These are phyloP conservation scores for Eurois occulta DNA, from an alignment of 2,888 invertebrate species.

Conservation along the genomic window DNA sequence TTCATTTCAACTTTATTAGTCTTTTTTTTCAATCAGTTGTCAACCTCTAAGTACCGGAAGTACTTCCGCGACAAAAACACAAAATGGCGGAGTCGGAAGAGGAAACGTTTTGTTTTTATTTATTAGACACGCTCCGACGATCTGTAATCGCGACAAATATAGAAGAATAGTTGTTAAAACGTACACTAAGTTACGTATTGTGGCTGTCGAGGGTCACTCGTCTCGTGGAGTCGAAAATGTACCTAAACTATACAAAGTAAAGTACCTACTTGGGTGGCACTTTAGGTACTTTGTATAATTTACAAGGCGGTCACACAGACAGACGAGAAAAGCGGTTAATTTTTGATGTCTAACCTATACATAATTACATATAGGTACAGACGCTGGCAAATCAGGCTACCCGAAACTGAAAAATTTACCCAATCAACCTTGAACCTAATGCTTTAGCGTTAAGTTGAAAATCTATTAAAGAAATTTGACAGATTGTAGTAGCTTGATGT, in stretches of 20 bases:
- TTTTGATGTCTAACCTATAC: no score
- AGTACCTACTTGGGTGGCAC: background rate
- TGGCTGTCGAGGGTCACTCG: background rate
- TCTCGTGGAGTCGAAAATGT: background rate
- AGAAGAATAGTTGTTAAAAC: background rate
- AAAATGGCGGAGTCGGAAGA: conserved; percentile 62
- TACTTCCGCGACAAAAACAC: conserved; percentile 44
- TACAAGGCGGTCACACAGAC: no score
- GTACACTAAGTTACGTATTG: background rate
- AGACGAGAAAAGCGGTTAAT: no score
- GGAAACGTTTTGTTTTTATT: conserved; percentile 66
- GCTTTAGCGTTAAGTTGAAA: no score
- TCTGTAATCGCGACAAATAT: conserved; percentile 35
- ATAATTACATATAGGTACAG: no score
- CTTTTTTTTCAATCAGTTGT: conserved; percentile 26
- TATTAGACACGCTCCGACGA: conserved; percentile 59
- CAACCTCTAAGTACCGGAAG: conserved; percentile 60
- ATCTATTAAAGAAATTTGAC: no score
- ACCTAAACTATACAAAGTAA: background rate
- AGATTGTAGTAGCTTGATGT: no score
- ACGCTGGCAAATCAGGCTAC: no score
- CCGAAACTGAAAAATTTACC: no score
- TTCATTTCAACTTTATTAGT: conserved; percentile 4
- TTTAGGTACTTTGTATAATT: no score
- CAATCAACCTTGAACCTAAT: no score